Percentiles rank a stretch among this genome's conserved stretches.
Conservation (phyloP, 1,140 invertebrate genomes). For the Meloidogyne floridensis region DNA sequence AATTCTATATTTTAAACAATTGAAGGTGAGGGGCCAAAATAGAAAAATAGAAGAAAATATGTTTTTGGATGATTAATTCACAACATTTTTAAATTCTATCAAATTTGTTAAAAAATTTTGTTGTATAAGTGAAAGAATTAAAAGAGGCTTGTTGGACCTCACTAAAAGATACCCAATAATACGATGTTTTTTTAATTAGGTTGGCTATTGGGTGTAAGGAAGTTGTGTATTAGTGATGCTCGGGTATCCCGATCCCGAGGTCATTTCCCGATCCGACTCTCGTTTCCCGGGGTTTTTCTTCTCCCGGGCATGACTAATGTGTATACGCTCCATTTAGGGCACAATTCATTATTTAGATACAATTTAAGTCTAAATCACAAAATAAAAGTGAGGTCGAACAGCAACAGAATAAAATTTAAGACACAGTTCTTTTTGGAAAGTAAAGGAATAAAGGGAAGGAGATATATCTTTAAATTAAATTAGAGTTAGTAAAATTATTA, state of each 20-base stretch:
- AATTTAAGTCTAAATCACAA: no score
- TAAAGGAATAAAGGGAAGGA: no score
- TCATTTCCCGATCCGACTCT: no score
- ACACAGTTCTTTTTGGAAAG: background rate
- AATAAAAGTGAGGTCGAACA: background rate
- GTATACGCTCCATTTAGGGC: no score
- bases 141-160: background rate
- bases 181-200: no score
- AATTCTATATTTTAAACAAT: background rate
- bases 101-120: background rate
- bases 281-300: no score
- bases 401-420: background rate
- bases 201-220: no score
- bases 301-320: no score
- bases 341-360: no score
- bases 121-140: background rate
- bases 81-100: background rate
- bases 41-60: background rate
- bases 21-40: background rate
- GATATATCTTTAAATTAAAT: background rate
- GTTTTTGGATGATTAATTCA: background rate
- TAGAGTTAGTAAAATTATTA: background rate
- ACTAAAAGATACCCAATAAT: no score
- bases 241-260: no score
- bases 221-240: no score